These are phyloP conservation scores for Corticium candelabrum DNA, from an alignment of 37 sponge, comb jelly and placozoan species.

Conservation along the genomic window DNA sequence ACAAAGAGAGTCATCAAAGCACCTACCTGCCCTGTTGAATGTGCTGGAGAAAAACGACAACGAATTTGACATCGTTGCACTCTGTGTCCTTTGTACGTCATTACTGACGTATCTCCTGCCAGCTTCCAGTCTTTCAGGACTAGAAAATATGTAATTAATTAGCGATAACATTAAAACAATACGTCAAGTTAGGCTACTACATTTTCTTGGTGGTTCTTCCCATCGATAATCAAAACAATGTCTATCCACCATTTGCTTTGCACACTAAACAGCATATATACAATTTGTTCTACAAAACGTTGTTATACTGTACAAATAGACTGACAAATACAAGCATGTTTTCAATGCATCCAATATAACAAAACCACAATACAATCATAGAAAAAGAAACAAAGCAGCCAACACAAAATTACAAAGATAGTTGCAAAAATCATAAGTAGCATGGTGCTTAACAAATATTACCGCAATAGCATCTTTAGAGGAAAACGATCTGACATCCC, in stretches of 20 bases:
- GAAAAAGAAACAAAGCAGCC: no score
- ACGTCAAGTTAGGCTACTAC: conserved; percentile 10
- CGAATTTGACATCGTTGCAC: conserved; percentile 71
- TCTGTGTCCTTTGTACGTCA: conserved; percentile 83
- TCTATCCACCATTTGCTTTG: conserved; percentile 16
- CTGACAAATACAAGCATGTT: no score
- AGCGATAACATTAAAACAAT: no score
- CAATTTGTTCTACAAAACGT: neutral
- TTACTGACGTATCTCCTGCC: conserved; percentile 64
- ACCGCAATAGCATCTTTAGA: conserved; percentile 13
- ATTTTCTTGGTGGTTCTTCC: conserved; percentile 36
- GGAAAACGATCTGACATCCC: conserved; percentile 70
- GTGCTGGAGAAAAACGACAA: conserved; percentile 65
- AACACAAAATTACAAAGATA: neutral
- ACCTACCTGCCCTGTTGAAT: conserved; percentile 69
- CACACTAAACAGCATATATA: conserved; percentile 16
- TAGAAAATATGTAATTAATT: no score
- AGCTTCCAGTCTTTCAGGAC: conserved; percentile 7
- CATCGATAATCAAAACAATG: conserved; percentile 81
- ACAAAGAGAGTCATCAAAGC: no score
- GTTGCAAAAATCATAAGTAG: neutral
- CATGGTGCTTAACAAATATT: neutral
- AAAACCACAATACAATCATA: neutral
- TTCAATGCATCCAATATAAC: no score
- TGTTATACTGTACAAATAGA: no score